A percentile compares a stretch with the other conserved stretches of the same genome.
Conservation (phyloP, 2,113 vertebrate species). For the Falco punctatus region DNA sequence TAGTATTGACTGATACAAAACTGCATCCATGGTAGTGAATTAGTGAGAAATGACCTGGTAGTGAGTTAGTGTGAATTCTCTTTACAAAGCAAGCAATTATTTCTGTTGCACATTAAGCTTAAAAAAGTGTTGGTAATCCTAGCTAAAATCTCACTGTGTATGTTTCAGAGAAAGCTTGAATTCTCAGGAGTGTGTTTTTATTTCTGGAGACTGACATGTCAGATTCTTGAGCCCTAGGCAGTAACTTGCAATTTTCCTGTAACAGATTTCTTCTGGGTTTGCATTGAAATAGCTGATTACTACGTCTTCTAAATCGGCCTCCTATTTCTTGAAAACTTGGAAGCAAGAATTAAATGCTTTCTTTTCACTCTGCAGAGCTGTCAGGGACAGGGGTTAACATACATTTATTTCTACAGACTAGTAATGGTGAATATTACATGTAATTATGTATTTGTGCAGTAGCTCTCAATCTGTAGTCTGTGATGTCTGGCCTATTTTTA, state of each 20-base stretch:
- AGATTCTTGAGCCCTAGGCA: constrained; percentile 11
- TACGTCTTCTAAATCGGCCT: background rate
- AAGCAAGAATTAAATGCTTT: background rate
- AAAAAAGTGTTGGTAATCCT: background rate
- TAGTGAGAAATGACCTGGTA: background rate
- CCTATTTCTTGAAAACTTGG: background rate
- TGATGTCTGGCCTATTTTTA: background rate
- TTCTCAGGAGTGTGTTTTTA: background rate
- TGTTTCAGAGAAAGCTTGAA: background rate
- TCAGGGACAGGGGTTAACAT: background rate
- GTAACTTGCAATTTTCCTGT: background rate
- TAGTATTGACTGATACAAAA: background rate
- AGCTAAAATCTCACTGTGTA: background rate
- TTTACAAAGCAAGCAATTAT: background rate
- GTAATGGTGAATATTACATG: background rate
- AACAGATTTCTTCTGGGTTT: constrained; percentile 4
- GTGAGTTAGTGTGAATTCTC: background rate
- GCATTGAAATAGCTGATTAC: background rate
- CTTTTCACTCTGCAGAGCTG: background rate
- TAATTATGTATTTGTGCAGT: background rate
- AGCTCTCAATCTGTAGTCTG: background rate
- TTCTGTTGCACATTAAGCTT: background rate
- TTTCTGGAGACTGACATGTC: background rate
- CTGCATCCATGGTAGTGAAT: background rate
- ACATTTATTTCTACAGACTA: background rate